These are phyloP conservation scores for Amphiprion ocellaris DNA, from an alignment of 2,113 vertebrate genomes.

Conservation along the genomic window DNA sequence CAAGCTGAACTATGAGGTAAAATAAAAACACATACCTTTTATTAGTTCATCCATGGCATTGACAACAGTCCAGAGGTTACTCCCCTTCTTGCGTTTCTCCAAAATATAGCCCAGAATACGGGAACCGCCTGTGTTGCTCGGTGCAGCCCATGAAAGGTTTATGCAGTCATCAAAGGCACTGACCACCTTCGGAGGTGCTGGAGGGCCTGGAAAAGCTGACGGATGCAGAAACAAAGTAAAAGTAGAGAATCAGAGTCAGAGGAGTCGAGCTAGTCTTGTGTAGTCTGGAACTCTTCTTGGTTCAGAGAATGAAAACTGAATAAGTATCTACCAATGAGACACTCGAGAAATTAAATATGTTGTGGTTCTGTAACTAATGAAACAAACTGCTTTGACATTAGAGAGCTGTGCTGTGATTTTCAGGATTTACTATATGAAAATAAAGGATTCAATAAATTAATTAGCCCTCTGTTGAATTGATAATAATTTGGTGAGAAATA, in stretches of 20 bases:
- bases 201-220: slow-evolving; percentile 87
- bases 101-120: slow-evolving; percentile 88
- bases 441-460: too few relatives aligned
- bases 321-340: not conserved
- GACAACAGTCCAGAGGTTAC: slow-evolving; percentile 87
- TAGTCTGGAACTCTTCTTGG: not conserved
- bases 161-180: slow-evolving; percentile 84
- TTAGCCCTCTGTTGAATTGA: too few relatives aligned
- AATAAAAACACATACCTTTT: slow-evolving; percentile 78
- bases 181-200: slow-evolving; percentile 85
- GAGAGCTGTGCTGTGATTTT: not conserved
- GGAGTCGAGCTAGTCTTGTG: not conserved
- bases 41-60: slow-evolving; percentile 78
- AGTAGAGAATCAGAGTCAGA: too few relatives aligned
- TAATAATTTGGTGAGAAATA: too few relatives aligned
- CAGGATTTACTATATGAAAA: too few relatives aligned
- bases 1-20: not conserved
- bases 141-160: slow-evolving; percentile 86
- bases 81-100: slow-evolving; percentile 92
- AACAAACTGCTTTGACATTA: too few relatives aligned
- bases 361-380: too few relatives aligned
- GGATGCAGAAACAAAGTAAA: not conserved
- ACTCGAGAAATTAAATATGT: not conserved
- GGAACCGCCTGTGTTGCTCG: slow-evolving; percentile 82
- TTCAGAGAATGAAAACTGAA: not conserved